Conservation (phyloP, 2,113 vertebrate genomes). For the Phaethon lepturus region DNA sequence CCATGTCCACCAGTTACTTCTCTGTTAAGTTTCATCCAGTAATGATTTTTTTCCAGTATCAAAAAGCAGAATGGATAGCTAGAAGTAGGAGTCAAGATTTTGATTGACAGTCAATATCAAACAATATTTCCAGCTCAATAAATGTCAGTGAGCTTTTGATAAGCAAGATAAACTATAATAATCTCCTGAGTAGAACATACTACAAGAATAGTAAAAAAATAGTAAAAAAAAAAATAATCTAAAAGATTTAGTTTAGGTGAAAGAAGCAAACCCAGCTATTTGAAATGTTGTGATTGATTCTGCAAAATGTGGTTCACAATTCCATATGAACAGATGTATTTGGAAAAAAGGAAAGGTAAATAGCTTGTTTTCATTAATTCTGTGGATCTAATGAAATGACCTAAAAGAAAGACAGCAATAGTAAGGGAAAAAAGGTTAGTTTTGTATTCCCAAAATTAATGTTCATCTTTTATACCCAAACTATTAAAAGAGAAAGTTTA, state of each 20-base stretch:
- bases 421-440: background rate
- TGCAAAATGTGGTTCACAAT: background rate
- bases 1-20: background rate
- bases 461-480: background rate
- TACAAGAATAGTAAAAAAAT: background rate
- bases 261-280: background rate
- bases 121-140: constrained; percentile 65
- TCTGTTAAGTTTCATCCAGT: background rate
- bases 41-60: constrained; percentile 29
- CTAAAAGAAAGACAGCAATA: background rate
- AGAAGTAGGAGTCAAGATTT: constrained; percentile 38
- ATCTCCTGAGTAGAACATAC: constrained; percentile 36
- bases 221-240: background rate
- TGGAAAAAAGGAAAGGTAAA: background rate
- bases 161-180: constrained; percentile 60
- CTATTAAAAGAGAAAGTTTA: background rate
- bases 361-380: background rate
- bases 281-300: constrained; percentile 11
- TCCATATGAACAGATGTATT: background rate
- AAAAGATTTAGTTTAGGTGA: constrained; percentile 16
- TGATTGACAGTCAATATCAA: constrained; percentile 62
- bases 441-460: background rate
- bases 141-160: constrained; percentile 64
- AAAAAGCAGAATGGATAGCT: constrained; percentile 29
- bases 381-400: background rate